phyloP scores from a whole-genome alignment of 2,888 invertebrate species.

The Epinotia bilunana region DNA sequence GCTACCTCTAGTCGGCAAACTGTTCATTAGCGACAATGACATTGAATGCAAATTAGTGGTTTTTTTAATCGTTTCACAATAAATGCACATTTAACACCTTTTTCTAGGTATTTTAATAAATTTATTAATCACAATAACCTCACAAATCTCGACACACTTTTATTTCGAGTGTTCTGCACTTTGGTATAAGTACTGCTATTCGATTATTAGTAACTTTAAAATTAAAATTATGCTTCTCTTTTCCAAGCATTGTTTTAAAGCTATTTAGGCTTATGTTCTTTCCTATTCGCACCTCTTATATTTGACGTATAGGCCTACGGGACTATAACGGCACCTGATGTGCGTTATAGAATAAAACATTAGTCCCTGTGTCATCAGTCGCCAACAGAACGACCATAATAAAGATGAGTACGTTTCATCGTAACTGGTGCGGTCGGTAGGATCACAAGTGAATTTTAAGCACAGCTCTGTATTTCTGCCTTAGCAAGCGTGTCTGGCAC shows the following conservation, averaged over 20 bases:
- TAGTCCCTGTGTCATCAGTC: neutral
- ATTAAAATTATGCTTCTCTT: neutral
- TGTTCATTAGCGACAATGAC: neutral
- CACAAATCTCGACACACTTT: neutral
- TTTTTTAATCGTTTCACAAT: neutral
- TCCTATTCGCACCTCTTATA: neutral
- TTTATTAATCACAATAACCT: neutral
- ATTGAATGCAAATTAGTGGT: neutral
- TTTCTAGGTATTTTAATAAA: neutral
- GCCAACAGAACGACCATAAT: neutral
- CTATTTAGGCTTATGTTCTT: neutral
- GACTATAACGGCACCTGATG: neutral
- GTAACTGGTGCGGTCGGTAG: neutral
- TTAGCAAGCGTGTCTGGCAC: neutral
- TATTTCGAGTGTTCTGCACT: slow-evolving; percentile 6
- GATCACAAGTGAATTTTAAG: neutral
- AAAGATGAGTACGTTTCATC: neutral
- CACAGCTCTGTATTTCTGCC: neutral
- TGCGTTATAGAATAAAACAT: neutral
- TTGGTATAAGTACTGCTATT: slow-evolving; percentile 23
- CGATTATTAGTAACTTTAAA: neutral
- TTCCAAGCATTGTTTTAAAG: neutral
- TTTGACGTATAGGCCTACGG: neutral
- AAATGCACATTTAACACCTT: neutral
- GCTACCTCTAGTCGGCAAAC: neutral